These are phyloP conservation scores for Leucopsar rothschildi DNA, from an alignment of 2,113 vertebrate species.

Conservation along the genomic window DNA sequence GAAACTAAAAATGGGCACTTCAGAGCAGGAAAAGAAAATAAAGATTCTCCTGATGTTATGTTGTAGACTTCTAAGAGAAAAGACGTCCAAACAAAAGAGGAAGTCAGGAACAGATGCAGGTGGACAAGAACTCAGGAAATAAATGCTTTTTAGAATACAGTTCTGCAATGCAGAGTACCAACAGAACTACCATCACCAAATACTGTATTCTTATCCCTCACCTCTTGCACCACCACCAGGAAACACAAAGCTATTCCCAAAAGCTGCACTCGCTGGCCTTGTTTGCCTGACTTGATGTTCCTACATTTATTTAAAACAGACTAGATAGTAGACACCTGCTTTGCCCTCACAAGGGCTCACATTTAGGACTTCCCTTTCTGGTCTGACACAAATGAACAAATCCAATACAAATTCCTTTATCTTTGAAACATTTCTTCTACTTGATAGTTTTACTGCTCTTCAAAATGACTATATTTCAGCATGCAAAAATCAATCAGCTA, in stretches of 20 bases:
- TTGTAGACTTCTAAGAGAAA: background rate
- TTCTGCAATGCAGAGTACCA: background rate
- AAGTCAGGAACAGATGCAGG: background rate
- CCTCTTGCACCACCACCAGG: background rate
- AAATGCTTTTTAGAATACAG: background rate
- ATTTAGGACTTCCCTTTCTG: background rate
- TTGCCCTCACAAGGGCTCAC: background rate
- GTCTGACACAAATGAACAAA: background rate
- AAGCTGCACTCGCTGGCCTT: background rate
- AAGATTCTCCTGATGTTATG: background rate
- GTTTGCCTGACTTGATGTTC: background rate
- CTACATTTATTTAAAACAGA: background rate
- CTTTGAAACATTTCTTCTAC: background rate
- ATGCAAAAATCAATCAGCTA: conserved; percentile 54
- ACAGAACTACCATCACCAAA: background rate
- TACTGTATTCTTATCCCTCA: background rate
- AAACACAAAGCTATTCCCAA: background rate
- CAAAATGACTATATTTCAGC: conserved; percentile 35
- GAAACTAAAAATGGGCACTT: background rate
- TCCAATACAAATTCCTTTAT: background rate
- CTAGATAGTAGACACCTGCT: background rate
- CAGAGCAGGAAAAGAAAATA: background rate
- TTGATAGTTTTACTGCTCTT: conserved; percentile 30
- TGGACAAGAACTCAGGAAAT: background rate
- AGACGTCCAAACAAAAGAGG: background rate